Conservation (phyloP, 2,888 invertebrate genomes). For the Drosophila leonis region DNA sequence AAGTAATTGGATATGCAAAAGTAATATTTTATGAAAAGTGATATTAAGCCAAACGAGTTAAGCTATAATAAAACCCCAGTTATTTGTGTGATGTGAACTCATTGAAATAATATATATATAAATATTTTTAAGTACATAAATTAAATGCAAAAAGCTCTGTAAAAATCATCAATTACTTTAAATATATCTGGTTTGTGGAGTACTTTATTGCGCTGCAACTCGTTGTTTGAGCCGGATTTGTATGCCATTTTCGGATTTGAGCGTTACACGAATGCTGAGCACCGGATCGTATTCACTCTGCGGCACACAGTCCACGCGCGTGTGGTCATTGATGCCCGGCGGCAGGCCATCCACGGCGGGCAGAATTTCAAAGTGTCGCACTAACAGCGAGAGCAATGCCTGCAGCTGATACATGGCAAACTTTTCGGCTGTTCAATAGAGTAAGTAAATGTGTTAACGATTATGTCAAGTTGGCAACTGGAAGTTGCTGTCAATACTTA, state of each 20-base stretch:
- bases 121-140: not conserved
- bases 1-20: too few relatives aligned
- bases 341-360: constrained; percentile 71
- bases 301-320: constrained; percentile 70
- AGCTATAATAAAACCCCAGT: not conserved
- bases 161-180: not conserved
- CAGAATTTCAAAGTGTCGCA: constrained; percentile 85
- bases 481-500: constrained; percentile 9
- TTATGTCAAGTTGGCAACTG: not conserved
- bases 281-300: constrained; percentile 82
- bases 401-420: constrained; percentile 87
- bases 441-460: not conserved
- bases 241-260: constrained; percentile 86
- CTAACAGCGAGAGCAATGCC: constrained; percentile 85
- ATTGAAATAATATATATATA: not conserved
- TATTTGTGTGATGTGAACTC: not conserved
- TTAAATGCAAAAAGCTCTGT: not conserved
- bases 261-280: constrained; percentile 85
- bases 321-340: constrained; percentile 78
- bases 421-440: constrained; percentile 83
- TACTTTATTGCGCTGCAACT: not conserved
- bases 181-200: not conserved
- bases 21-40: too few relatives aligned
- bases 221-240: constrained; percentile 83
- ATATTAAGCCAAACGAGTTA: not conserved